phyloP scores from a whole-genome alignment of 1,140 invertebrate species.

The Dreissena rostriformis region DNA sequence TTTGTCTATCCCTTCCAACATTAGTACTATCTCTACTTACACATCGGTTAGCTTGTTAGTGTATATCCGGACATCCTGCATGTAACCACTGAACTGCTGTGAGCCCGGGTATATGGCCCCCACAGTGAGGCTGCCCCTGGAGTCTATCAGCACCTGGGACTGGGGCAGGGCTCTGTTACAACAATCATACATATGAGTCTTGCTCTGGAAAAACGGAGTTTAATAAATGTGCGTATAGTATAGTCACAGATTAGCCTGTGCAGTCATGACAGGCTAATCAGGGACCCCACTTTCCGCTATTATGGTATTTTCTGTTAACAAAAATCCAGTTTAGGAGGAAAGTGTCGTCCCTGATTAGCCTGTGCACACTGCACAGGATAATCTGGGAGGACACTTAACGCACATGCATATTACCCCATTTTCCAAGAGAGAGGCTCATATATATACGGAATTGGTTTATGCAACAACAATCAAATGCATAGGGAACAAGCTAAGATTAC shows the following conservation, averaged over 20 bases:
- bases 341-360: too few relatives aligned
- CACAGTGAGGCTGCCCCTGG: constrained; percentile 65
- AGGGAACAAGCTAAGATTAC: too few relatives aligned
- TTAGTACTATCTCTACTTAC: constrained; percentile 51
- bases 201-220: neutral
- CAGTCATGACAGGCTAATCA: too few relatives aligned
- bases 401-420: too few relatives aligned
- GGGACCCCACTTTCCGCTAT: neutral
- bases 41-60: constrained; percentile 59
- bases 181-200: neutral
- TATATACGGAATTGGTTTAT: too few relatives aligned
- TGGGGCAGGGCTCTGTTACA: constrained; percentile 56
- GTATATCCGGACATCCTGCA: constrained; percentile 77
- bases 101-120: constrained; percentile 68
- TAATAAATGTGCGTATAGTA: neutral
- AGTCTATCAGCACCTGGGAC: constrained; percentile 55
- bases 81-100: constrained; percentile 70
- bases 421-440: too few relatives aligned
- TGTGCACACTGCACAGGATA: too few relatives aligned
- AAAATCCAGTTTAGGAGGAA: neutral
- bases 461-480: too few relatives aligned
- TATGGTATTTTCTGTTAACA: too few relatives aligned
- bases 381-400: too few relatives aligned
- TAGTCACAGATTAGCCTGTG: neutral
- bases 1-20: too few relatives aligned